A percentile compares a stretch with the other conserved stretches of the same genome.
Evolutionary conservation across 2,797 vertebrate species (phyloP).

Genomic region (Lacerta bilineata): DNA sequence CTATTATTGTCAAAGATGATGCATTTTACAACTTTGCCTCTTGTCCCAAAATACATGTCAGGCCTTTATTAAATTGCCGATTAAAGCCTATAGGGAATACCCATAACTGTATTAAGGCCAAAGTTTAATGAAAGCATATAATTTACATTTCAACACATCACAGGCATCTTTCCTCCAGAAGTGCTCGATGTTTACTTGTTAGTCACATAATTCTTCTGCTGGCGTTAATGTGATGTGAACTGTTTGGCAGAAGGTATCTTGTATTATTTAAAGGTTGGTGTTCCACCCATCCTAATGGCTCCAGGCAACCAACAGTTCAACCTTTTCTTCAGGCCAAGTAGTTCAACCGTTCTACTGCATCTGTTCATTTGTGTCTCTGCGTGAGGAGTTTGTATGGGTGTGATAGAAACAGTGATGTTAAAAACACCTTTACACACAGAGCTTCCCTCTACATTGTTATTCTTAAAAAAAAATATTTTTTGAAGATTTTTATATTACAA

Average conservation of each 20-base stretch:
- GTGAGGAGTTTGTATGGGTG: background rate
- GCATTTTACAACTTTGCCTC: constrained; percentile 36
- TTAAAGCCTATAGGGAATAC: constrained; percentile 33
- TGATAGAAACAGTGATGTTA: background rate
- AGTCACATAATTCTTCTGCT: constrained; percentile 37
- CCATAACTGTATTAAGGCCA: constrained; percentile 50
- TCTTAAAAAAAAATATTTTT: background rate
- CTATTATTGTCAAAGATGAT: constrained; percentile 29
- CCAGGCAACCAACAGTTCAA: background rate
- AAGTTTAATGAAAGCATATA: constrained; percentile 46
- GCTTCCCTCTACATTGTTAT: background rate
- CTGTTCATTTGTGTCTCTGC: background rate
- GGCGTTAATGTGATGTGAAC: constrained; percentile 53
- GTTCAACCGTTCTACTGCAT: background rate
- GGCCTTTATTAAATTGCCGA: constrained; percentile 50
- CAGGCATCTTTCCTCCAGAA: constrained; percentile 54
- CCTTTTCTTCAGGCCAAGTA: background rate
- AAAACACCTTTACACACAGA: background rate
- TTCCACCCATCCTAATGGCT: constrained; percentile 7
- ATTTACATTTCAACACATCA: constrained; percentile 60
- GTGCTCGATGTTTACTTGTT: constrained; percentile 54
- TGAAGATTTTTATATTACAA: background rate
- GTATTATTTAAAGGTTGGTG: constrained; percentile 24
- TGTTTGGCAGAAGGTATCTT: constrained; percentile 30
- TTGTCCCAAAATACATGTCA: constrained; percentile 23